Conservation (phyloP, 2,888 invertebrate genomes). For the Drosophila birchii region DNA sequence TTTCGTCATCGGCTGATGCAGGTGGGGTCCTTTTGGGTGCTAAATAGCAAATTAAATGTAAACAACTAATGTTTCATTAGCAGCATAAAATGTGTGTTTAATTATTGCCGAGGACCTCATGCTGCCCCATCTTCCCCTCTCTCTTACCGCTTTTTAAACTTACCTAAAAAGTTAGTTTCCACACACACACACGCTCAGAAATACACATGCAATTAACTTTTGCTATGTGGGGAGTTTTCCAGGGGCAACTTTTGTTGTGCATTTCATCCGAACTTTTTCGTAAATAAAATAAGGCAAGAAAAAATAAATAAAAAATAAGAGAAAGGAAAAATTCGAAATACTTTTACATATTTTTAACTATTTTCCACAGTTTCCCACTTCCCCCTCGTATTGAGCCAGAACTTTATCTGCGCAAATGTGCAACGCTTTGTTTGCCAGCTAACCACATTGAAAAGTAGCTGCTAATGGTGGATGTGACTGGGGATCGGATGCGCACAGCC, state of each 20-base stretch:
- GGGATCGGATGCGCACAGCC: slow-evolving; percentile 16
- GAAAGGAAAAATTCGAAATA: slow-evolving; percentile 59
- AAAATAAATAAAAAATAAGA: slow-evolving; percentile 9
- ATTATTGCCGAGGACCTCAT: slow-evolving; percentile 63
- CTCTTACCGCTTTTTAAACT: slow-evolving; percentile 67
- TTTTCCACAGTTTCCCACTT: slow-evolving; percentile 29
- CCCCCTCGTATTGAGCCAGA: slow-evolving; percentile 62
- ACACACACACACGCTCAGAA: slow-evolving; percentile 42
- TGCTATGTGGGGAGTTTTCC: slow-evolving; percentile 69
- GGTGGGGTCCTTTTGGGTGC: slow-evolving; percentile 39
- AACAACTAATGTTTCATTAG: slow-evolving; percentile 81
- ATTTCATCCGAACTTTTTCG: slow-evolving; percentile 73
- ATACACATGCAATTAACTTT: slow-evolving; percentile 75
- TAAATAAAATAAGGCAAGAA: slow-evolving; percentile 65
- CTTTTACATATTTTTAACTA: slow-evolving; percentile 78
- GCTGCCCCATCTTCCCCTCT: slow-evolving; percentile 3
- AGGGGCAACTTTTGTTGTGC: slow-evolving; percentile 76
- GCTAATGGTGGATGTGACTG: slow-evolving; percentile 77
- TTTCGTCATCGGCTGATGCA: slow-evolving; percentile 19
- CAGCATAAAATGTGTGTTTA: slow-evolving; percentile 78
- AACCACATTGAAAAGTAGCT: slow-evolving; percentile 80
- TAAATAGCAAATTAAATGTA: slow-evolving; percentile 78
- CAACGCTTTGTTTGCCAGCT: slow-evolving; percentile 80
- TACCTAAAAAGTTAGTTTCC: slow-evolving; percentile 77
- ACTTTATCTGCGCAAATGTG: slow-evolving; percentile 79